Conservation (phyloP, 1,140 invertebrate genomes). For the Cherax quadricarinatus region DNA sequence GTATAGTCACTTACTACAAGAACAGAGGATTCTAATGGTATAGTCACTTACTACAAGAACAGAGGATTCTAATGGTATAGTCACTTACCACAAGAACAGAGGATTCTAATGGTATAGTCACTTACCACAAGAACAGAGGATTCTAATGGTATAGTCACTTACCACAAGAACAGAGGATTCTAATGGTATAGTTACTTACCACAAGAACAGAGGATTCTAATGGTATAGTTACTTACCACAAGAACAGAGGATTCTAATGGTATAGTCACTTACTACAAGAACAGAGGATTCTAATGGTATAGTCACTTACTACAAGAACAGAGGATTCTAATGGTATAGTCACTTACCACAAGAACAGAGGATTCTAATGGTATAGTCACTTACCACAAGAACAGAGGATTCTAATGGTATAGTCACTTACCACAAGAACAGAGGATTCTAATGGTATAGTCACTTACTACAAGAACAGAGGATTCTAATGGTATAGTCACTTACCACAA, state of each 20-base stretch:
- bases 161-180: constrained; percentile 76
- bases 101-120: constrained; percentile 77
- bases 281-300: constrained; percentile 77
- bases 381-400: constrained; percentile 76
- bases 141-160: constrained; percentile 77
- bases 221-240: constrained; percentile 77
- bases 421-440: constrained; percentile 76
- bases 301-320: constrained; percentile 77
- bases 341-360: constrained; percentile 76
- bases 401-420: constrained; percentile 77
- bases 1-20: constrained; percentile 77
- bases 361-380: constrained; percentile 77
- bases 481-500: constrained; percentile 76
- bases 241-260: constrained; percentile 76
- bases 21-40: constrained; percentile 77
- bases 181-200: constrained; percentile 77
- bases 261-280: constrained; percentile 77
- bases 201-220: constrained; percentile 76
- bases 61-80: constrained; percentile 77
- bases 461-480: constrained; percentile 76
- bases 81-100: constrained; percentile 76
- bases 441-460: constrained; percentile 77
- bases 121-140: constrained; percentile 76
- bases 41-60: constrained; percentile 77
- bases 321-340: constrained; percentile 77